Base-by-base conservation (phyloP, 2,888 invertebrate species). In the Dolomedes plantarius region DNA sequence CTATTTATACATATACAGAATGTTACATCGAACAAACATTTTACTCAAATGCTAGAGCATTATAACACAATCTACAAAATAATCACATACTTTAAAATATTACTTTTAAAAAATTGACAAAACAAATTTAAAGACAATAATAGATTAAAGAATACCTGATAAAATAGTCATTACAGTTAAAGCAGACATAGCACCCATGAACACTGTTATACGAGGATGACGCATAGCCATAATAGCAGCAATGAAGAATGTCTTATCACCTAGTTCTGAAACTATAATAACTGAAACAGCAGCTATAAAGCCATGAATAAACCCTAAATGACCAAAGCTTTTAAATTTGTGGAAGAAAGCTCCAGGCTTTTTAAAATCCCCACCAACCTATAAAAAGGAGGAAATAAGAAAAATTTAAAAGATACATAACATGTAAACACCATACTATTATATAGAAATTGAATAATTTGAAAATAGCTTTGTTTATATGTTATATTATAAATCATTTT, bases 191-290 rank as follows among this genome's bases (percentile, higher is more conserved):
- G 99, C 98, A 71, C 98, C 99, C 69, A 94, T 92, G 92, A 99
- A 98, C 29, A 99, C 98, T 72, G 96, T 95, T 27, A 97, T 90
- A 89, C 98, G 93, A 23, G 99, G 95, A 92, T 99, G 98, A 90
- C 97, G 94, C 98, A 99, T 99, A 0, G 99, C 98, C 98, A 99
- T 98, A 88, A 99, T 98, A 89, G 98, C 98, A 36, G 99, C 98
- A 90, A 99, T 99, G 93, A 99, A 99, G 93, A 99, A 99, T 11
- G 99, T 99, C 92, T 99, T 99, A 92, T 99, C 99, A 16, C 98
- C 99, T 83, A 99, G 93, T 92, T 99, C 99, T 0, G 98, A 98
- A 69, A 99, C 98, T 86, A 99, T 93, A 90, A 99, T 99, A 89
- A 99, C 97, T 69, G 98, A 98, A 87, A 99, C 93, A 0, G 98